Evolutionary conservation across 2,888 invertebrate genomes (phyloP), one percentile per base, ranked within the genome.

Genomic region (Cremastinae sp.): DNA sequence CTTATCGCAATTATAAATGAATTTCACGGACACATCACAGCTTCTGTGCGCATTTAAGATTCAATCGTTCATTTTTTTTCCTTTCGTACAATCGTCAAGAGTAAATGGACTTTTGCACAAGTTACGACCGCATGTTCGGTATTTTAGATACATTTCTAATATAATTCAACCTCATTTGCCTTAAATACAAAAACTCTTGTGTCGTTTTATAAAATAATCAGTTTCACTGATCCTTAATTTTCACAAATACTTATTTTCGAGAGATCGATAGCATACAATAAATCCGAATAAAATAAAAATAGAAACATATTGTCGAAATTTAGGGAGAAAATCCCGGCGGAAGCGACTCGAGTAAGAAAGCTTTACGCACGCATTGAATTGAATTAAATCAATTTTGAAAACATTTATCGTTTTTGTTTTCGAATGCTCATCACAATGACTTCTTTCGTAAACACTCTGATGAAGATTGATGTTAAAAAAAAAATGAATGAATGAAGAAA

Each of bases 21-120:
- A 51, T 69, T 28, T 28, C 49, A 14, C 34, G 47, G 16, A 51
- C 22, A 49, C 38, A 69, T 59, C 59, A 61, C 59, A 70, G 51
- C 12, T 61, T 43, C 4, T 53, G 70, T 61, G 61, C 51, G 70
- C 45, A 34, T 10, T 20, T 34, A 61, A 16, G 7, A 22, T 14
- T 38, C 12, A n/a, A 53, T 53, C 43, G 16, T 12, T 18, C 20
- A 61, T 43, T 43, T 43, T 3, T 28, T 28, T 3, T n/a, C n/a
- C n/a, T 3, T 28, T 28, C 28, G 28, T 28, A 28, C 14, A 70
- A 43, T 53, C 34, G 38, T 43, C 9, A 14, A 8, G 22, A 14
- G 34, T 36, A 51, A 49, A 28, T 59, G 16, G 41, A 41, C 38
- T 47, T 54, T 61, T 1, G 16, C 7, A 36, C 41, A 28, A 9